Conservation (phyloP, 2,797 vertebrate genomes). For the Pteropus rufus region DNA sequence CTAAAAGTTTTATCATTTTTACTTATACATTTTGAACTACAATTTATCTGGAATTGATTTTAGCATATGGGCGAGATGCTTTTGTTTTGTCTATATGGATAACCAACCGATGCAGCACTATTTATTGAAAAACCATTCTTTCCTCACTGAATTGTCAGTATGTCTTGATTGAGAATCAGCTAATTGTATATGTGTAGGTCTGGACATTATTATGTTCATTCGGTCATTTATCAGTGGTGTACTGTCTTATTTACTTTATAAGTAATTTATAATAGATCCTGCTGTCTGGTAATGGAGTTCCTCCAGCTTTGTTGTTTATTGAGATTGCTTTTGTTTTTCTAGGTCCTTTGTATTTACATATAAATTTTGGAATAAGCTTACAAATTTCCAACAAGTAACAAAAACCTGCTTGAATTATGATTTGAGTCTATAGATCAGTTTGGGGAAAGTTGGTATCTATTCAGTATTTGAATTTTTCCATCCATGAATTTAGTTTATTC, state of each 20-base stretch:
- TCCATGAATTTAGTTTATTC: not conserved
- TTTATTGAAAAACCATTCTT: not conserved
- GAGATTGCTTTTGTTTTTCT: not conserved
- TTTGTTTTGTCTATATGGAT: not conserved
- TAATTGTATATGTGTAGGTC: not conserved
- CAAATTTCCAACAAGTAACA: not conserved
- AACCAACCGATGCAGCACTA: not conserved
- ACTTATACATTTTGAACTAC: not conserved
- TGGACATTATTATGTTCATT: not conserved
- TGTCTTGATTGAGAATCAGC: not conserved
- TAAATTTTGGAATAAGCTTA: not conserved
- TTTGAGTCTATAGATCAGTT: not conserved
- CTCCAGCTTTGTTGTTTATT: not conserved
- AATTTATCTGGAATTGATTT: not conserved
- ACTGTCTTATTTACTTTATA: not conserved
- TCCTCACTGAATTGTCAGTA: not conserved
- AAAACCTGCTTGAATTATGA: not conserved
- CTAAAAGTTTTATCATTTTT: not conserved
- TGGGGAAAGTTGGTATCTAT: not conserved
- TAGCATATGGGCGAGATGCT: not conserved
- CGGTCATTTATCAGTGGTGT: not conserved
- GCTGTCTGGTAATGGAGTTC: not conserved
- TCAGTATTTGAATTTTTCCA: not conserved
- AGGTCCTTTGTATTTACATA: not conserved
- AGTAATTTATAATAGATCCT: not conserved